phyloP scores from a whole-genome alignment of 2,113 vertebrate species.

The Stigmatopora nigra region DNA sequence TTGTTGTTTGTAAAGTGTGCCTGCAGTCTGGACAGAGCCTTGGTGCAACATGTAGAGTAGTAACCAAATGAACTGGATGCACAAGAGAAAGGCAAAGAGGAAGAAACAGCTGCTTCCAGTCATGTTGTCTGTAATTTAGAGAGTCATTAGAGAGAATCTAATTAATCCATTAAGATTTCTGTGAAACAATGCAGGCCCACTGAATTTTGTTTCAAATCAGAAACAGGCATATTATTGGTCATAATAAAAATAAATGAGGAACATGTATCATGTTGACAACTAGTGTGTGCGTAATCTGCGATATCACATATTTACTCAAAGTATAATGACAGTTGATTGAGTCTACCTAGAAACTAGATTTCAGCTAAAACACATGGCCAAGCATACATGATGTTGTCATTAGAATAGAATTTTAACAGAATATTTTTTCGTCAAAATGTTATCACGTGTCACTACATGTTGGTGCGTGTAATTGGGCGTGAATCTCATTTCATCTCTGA shows the following conservation, averaged over 20 bases:
- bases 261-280: background rate
- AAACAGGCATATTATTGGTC: background rate
- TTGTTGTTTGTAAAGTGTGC: background rate
- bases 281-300: background rate
- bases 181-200: background rate
- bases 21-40: conserved; percentile 2
- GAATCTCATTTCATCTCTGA: too few relatives aligned
- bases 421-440: background rate
- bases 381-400: background rate
- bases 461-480: too few relatives aligned
- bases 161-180: conserved; percentile 7
- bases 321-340: background rate
- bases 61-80: background rate
- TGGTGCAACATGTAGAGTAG: conserved; percentile 1
- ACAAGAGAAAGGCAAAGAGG: conserved; percentile 1
- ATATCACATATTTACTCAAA: background rate
- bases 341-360: background rate
- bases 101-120: conserved; percentile 3
- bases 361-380: background rate
- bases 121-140: background rate
- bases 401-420: background rate
- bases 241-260: background rate
- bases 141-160: background rate
- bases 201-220: background rate
- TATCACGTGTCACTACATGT: background rate